Evolutionary conservation across 1,140 invertebrate genomes (phyloP).

Genomic region (Caenorhabditis tropicalis): DNA sequence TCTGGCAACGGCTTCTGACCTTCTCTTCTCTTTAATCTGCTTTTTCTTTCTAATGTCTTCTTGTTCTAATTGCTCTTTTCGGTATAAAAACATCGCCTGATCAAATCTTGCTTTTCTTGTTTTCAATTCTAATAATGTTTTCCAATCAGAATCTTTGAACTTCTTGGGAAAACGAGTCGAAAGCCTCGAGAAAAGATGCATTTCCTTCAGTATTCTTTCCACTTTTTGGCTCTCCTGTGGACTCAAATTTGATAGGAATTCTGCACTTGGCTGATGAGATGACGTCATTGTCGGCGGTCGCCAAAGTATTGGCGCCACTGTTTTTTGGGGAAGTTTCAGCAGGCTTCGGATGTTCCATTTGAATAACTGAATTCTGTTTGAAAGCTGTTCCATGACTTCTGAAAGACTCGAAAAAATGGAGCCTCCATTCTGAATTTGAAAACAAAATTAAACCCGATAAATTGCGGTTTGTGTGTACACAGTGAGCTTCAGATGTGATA

Average conservation of each 20-base stretch:
- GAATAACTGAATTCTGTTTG: neutral
- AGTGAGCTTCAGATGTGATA: too few relatives aligned
- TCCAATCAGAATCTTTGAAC: neutral
- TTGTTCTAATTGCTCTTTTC: constrained; percentile 26
- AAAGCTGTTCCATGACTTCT: neutral
- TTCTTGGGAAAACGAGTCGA: neutral
- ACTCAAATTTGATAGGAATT: neutral
- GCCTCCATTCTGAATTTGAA: too few relatives aligned
- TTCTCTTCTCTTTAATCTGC: constrained; percentile 16
- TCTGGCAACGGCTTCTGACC: neutral
- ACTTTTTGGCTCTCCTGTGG: neutral
- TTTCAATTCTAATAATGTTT: neutral
- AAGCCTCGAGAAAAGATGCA: neutral
- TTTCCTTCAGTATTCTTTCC: neutral
- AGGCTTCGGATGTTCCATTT: neutral
- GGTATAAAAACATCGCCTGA: constrained; percentile 53
- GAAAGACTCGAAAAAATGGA: too few relatives aligned
- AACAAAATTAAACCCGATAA: too few relatives aligned
- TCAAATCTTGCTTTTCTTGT: constrained; percentile 55
- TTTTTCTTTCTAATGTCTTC: constrained; percentile 25
- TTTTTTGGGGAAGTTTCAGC: neutral
- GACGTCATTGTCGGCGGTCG: neutral
- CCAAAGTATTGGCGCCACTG: neutral
- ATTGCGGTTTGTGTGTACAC: too few relatives aligned
- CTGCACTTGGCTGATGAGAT: neutral